Percentiles rank a stretch among this genome's conserved stretches.
These are phyloP conservation scores for Girardia tigrina DNA, from an alignment of 2,888 invertebrate species.

Conservation along the genomic window DNA sequence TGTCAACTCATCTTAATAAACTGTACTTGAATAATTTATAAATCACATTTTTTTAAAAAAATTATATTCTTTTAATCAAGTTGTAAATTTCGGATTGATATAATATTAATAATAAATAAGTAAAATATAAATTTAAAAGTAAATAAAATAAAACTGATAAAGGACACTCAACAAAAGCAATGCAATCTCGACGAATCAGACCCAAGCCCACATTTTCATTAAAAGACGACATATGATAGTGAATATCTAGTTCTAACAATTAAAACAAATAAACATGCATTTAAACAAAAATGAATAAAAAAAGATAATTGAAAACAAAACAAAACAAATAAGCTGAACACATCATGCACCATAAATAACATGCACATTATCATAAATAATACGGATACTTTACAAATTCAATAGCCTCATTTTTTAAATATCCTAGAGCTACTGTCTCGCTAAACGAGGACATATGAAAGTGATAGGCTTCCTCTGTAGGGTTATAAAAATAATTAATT, in stretches of 20 bases:
- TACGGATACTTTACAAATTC: slow-evolving; percentile 38
- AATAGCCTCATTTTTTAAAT: slow-evolving; percentile 37
- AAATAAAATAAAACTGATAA: no score
- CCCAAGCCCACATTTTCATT: no score
- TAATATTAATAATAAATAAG: no score
- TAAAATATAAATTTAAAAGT: no score
- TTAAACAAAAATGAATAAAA: not conserved
- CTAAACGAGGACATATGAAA: slow-evolving; percentile 38
- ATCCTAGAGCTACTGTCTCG: slow-evolving; percentile 36
- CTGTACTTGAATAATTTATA: no score
- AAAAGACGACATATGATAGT: not conserved
- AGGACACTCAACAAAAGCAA: no score
- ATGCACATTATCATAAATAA: not conserved
- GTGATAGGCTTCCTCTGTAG: slow-evolving; percentile 35
- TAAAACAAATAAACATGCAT: not conserved
- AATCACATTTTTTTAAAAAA: no score
- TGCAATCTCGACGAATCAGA: no score
- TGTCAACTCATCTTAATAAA: no score
- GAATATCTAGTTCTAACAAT: not conserved
- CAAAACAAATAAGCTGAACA: not conserved
- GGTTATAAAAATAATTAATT: slow-evolving; percentile 32
- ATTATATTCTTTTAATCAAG: no score
- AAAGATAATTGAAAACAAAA: not conserved
- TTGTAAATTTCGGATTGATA: no score
- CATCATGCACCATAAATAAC: not conserved